Evolutionary conservation across 2,888 invertebrate species (phyloP).

Genomic region (Lissonota sp.): DNA sequence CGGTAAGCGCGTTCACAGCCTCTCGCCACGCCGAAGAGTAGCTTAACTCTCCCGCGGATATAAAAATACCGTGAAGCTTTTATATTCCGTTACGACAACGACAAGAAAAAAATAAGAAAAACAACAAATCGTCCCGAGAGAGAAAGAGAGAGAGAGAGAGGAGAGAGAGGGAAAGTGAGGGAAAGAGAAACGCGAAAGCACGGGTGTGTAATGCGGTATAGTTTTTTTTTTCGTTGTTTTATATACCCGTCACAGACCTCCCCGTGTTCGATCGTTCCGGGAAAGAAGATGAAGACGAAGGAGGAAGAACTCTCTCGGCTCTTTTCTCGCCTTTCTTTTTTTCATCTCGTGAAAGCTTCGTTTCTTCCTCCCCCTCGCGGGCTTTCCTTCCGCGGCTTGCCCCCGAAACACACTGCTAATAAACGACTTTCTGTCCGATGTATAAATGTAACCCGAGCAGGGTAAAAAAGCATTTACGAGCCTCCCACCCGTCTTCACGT

Average conservation of each 20-base stretch:
- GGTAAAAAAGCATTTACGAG: slow-evolving; percentile 21
- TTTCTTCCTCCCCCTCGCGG: slow-evolving; percentile 6
- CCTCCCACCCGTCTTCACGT: slow-evolving; percentile 22
- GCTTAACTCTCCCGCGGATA: slow-evolving; percentile 74
- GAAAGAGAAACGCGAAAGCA: no score
- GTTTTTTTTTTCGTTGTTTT: not conserved
- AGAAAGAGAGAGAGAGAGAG: slow-evolving; percentile 16
- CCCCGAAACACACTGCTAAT: slow-evolving; percentile 24
- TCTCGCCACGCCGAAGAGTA: not conserved
- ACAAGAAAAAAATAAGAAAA: slow-evolving; percentile 25
- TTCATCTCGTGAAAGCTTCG: slow-evolving; percentile 28
- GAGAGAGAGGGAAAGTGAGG: no score
- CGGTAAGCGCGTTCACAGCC: slow-evolving; percentile 68
- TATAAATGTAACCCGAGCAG: slow-evolving; percentile 40
- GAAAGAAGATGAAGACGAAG: not conserved
- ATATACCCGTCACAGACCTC: slow-evolving; percentile 29
- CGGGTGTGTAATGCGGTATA: no score
- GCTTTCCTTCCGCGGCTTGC: slow-evolving; percentile 37
- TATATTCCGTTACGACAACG: slow-evolving; percentile 71
- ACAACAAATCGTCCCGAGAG: slow-evolving; percentile 10
- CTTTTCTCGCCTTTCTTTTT: not conserved
- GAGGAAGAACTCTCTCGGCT: not conserved
- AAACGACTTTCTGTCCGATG: slow-evolving; percentile 35
- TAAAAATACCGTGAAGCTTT: slow-evolving; percentile 81
- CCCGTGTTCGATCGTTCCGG: slow-evolving; percentile 42